Conservation (phyloP, 2,888 invertebrate genomes). For the Eupsilia transversa region DNA sequence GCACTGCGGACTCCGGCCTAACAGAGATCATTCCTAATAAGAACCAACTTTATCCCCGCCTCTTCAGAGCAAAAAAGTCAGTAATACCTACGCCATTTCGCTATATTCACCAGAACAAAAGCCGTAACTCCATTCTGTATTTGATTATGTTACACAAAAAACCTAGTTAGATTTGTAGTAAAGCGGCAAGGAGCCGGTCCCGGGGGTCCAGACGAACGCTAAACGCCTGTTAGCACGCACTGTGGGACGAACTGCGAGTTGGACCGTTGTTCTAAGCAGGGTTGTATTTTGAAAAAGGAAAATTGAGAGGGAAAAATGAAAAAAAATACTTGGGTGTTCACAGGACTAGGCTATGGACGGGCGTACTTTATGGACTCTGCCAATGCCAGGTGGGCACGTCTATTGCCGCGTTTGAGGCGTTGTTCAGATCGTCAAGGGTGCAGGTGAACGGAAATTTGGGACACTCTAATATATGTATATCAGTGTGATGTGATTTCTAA, state of each 20-base stretch:
- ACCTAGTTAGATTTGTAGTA: constrained; percentile 86
- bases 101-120: constrained; percentile 30
- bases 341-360: neutral
- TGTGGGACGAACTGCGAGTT: constrained; percentile 72
- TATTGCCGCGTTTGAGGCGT: no score
- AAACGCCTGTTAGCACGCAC: constrained; percentile 91
- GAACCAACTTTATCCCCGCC: no score
- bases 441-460: no score
- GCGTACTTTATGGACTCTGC: neutral
- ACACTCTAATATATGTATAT: no score
- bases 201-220: constrained; percentile 80
- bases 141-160: constrained; percentile 74
- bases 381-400: neutral
- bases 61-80: neutral
- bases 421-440: no score
- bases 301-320: neutral
- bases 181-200: constrained; percentile 77
- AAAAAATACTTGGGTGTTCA: neutral
- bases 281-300: constrained; percentile 46
- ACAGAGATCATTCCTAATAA: neutral
- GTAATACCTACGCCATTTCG: neutral
- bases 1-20: neutral
- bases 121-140: constrained; percentile 61
- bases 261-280: constrained; percentile 68
- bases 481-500: no score